Evolutionary conservation across 2,797 vertebrate genomes (phyloP).

Genomic region (Micrastur ruficollis): DNA sequence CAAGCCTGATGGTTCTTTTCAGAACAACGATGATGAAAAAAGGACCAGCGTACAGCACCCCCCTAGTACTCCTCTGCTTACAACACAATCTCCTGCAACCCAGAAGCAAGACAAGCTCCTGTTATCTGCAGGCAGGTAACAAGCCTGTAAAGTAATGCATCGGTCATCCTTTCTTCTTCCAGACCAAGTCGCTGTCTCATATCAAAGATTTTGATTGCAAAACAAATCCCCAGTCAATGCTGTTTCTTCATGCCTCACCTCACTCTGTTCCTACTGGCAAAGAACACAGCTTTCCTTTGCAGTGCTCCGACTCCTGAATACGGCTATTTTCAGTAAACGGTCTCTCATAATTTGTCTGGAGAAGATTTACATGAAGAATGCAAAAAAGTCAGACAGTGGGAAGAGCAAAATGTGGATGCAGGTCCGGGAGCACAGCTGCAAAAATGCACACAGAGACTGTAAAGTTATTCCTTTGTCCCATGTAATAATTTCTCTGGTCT

Average conservation of each 20-base stretch:
- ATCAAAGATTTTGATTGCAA: neutral
- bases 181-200: neutral
- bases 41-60: neutral
- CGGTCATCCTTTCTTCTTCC: neutral
- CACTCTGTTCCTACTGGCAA: neutral
- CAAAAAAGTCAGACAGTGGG: neutral
- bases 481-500: neutral
- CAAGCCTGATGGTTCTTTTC: constrained; percentile 26
- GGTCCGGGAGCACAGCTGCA: neutral
- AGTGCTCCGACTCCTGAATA: neutral
- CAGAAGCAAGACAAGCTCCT: neutral
- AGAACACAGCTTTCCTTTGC: neutral
- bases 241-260: neutral
- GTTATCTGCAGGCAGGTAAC: neutral
- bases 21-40: neutral
- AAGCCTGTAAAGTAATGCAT: neutral
- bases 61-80: neutral
- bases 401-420: neutral
- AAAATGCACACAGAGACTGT: neutral
- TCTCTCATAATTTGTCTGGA: neutral
- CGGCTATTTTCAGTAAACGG: neutral
- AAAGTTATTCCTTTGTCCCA: neutral
- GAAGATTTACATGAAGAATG: neutral
- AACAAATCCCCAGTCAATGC: neutral
- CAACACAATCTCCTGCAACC: neutral